Conservation (phyloP, 2,113 vertebrate genomes). For the Benitochromis conjunctus region DNA sequence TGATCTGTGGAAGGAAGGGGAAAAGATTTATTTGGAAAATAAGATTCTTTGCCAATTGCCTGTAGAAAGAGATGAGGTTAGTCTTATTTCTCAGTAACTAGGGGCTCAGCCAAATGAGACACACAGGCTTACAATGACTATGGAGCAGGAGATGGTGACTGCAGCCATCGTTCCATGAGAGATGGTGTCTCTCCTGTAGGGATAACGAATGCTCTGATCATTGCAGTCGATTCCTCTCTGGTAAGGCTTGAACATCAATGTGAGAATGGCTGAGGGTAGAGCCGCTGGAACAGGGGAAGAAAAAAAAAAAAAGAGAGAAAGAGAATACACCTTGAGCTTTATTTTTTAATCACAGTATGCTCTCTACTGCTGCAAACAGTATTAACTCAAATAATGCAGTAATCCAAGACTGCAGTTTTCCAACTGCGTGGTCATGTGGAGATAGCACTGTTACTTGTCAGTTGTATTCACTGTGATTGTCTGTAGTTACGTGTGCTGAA, state of each 20-base stretch:
- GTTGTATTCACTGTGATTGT: not conserved
- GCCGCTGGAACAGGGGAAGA: constrained; percentile 71
- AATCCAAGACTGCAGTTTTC: not conserved
- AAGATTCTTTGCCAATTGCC: not conserved
- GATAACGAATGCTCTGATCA: constrained; percentile 85
- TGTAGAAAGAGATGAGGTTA: not conserved
- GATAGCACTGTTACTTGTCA: not conserved
- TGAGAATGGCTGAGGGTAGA: constrained; percentile 86
- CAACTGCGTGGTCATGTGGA: not conserved
- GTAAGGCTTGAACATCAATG: constrained; percentile 81
- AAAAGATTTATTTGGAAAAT: not conserved
- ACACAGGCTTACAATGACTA: constrained; percentile 81
- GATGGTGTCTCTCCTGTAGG: constrained; percentile 89
- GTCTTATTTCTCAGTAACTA: not conserved
- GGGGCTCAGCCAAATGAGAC: not conserved
- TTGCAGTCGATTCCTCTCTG: constrained; percentile 86
- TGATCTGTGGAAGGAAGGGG: constrained; percentile 73
- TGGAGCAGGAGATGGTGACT: constrained; percentile 84
- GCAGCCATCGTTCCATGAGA: constrained; percentile 87
- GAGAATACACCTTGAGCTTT: not conserved
- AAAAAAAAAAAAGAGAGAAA: not conserved
- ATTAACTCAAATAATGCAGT: not conserved
- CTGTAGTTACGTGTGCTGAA: not conserved
- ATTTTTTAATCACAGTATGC: not conserved
- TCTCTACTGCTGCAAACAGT: not conserved